phyloP scores from a whole-genome alignment of 1,140 invertebrate species.

The Protaetia brevitarsis region DNA sequence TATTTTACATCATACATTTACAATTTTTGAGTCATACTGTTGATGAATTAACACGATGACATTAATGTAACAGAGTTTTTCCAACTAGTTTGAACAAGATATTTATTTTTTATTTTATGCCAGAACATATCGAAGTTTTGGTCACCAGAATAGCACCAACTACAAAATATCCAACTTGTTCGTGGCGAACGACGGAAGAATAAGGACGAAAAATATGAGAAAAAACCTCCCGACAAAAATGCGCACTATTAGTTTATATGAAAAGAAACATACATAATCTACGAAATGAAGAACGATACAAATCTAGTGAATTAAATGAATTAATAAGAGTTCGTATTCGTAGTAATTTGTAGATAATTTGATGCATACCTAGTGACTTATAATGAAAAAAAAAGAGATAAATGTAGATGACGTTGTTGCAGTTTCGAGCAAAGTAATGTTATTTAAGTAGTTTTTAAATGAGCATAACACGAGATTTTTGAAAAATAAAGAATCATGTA shows the following conservation, averaged over 20 bases:
- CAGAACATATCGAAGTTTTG: not conserved
- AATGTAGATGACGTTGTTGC: conserved; percentile 11
- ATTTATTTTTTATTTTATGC: not conserved
- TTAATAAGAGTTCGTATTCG: not conserved
- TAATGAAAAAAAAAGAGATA: too few species aligned
- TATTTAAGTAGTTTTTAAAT: conserved; percentile 4
- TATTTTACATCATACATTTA: too few species aligned
- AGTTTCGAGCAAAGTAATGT: too few species aligned
- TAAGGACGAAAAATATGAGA: not conserved
- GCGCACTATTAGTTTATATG: conserved; percentile 12
- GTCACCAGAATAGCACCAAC: not conserved
- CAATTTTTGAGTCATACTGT: too few species aligned
- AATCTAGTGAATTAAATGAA: conserved; percentile 2
- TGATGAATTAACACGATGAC: too few species aligned
- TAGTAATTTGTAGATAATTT: conserved; percentile 9
- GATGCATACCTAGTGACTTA: conserved; percentile 16
- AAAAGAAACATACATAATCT: not conserved
- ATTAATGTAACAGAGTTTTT: too few species aligned
- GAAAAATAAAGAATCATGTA: not conserved
- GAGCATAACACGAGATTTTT: not conserved
- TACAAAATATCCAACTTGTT: conserved; percentile 1
- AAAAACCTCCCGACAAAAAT: conserved; percentile 10
- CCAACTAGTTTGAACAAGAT: too few species aligned
- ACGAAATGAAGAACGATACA: conserved; percentile 5
- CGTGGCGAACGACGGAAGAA: not conserved